Base-by-base conservation (phyloP, 2,888 invertebrate species). In the Hermaeophaga mercurialis region DNA sequence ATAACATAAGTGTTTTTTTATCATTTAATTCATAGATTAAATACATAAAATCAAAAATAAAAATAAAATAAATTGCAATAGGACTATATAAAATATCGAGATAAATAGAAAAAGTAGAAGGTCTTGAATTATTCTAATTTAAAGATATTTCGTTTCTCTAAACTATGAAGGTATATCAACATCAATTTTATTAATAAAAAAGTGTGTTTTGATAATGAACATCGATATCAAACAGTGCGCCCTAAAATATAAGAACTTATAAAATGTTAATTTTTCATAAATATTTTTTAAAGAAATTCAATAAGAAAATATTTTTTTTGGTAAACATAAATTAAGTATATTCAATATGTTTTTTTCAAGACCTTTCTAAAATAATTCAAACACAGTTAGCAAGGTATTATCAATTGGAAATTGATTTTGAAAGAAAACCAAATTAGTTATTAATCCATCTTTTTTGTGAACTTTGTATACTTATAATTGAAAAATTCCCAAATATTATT, bases 11-110 rank as follows among this genome's bases (percentile, higher is more conserved):
- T 15, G 6, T 54, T 54, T 38, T 22, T 46, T 19, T 38, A 54
- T 46, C n/a, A 46, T 54, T 45, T 54, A 54, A 31, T 46, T 54
- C 39, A 38, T 28, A 54, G 34, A 24, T 22, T 24, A n/a, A 45
- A 34, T 45, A 54, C 45, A 54, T 54, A 54, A 54, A 54, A 54
- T 54, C 38, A 54, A 46, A 54, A 46, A 54, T 54, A 54, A 54
- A 45, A 54, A 34, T 18, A 44, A 44, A 28, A 34, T 34, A 14
- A 46, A 36, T 54, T 28, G 54, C 46, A 54, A 54, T 46, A 46
- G 46, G 28, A 31, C 34, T 53, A 53, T 22, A 52, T 53, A 53
- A 53, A 44, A 45, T 49, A 53, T 46, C 46, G 54, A 15, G 44
- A 44, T 36, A 31, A 54, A 19, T 38, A 34, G 36, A 44, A 18